Evolutionary conservation across 2,113 vertebrate species (phyloP).

Genomic region (Perccottus glenii): DNA sequence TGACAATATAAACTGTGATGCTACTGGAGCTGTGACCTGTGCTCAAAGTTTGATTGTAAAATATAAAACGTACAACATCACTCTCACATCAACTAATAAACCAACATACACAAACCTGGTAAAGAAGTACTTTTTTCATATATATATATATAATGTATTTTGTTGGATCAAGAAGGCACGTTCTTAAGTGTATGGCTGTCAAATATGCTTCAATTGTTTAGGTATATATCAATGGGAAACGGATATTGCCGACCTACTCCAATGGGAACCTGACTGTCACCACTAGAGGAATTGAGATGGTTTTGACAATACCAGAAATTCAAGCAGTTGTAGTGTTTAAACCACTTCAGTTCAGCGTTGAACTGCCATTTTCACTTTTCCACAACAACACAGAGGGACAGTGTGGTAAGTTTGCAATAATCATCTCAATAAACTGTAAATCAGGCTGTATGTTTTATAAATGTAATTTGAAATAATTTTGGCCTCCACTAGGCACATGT

Average conservation of each 20-base stretch:
- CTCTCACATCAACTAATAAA: conserved; percentile 70
- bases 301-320: conserved; percentile 80
- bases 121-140: no score
- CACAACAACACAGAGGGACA: conserved; percentile 91
- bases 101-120: conserved; percentile 52
- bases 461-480: neutral
- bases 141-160: no score
- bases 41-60: conserved; percentile 81
- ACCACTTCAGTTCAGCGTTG: conserved; percentile 80
- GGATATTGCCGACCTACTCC: conserved; percentile 74
- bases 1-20: conserved; percentile 84
- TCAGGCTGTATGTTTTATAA: no score
- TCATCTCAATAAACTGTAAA: no score
- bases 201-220: conserved; percentile 51
- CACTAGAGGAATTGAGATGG: conserved; percentile 78
- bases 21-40: conserved; percentile 80
- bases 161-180: neutral
- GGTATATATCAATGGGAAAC: conserved; percentile 79
- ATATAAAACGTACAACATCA: conserved; percentile 81
- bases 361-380: conserved; percentile 85
- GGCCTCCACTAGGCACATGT: conserved; percentile 81
- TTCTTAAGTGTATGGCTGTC: neutral
- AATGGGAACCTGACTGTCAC: conserved; percentile 80
- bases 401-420: conserved; percentile 83
- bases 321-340: conserved; percentile 80